Evolutionary conservation across 2,113 vertebrate genomes (phyloP), one percentile per base, ranked within the genome.

Genomic region (Paramormyrops kingsleyae): DNA sequence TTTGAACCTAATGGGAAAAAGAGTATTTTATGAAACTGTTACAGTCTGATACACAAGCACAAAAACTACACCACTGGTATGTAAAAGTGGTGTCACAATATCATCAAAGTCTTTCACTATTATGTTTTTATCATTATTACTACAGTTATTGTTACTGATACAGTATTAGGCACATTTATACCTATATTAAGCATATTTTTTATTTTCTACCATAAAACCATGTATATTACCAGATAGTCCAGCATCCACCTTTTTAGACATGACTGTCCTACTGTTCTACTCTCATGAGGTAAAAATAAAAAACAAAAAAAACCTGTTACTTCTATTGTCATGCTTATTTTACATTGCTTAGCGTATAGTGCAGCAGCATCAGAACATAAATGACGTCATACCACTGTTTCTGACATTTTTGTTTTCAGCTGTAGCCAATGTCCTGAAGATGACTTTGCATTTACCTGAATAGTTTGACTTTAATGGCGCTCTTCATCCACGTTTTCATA

Each of bases 31-130:
- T 93, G 93, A 95, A 93, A 95, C 92, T 93, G 93, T 91, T 94
- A 90, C 93, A 94, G 94, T 96, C 92, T 96, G 95, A 95, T 95
- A 95, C 94, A 91, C 94, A 96, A 96, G 96, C 96, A 96, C 96
- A 96, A 62, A 21, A 62, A 95, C 94, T 93, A 50, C 80, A 87
- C 90, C 94, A 86, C 93, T 93, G 91, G 92, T 94, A 95, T 95
- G 95, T 96, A 95, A 94, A 94, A 94, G 92, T 95, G 93, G 94
- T 93, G 92, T 94, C 94, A 94, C 93, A 94, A 92, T 95, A 94
- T 93, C 89, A 80, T 90, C 52, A 93, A 90, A 91, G 80, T 52
- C 80, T 86, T 62, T 70, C 44, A 86, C 87, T 39, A 35, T 84
- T 77, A 35, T 84, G 44, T 44, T 84, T 47, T 84, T 95, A 95